Percentiles rank a stretch among this genome's conserved stretches.
Conservation (phyloP, 2,113 vertebrate genomes). For the Cyanoderma ruficeps region DNA sequence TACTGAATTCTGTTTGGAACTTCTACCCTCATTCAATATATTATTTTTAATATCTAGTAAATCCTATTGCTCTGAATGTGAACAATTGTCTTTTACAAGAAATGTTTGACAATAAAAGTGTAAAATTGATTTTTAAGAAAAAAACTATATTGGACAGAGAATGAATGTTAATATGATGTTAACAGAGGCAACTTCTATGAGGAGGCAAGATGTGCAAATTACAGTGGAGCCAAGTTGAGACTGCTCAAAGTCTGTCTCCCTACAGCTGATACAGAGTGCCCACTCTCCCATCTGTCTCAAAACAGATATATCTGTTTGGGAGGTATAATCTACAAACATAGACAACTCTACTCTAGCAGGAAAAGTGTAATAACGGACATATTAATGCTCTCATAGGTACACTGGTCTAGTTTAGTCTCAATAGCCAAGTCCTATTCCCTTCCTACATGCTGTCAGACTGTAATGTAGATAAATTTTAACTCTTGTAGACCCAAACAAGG, state of each 20-base stretch:
- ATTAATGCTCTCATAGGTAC: slow-evolving; percentile 21
- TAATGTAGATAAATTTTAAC: not conserved
- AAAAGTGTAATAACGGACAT: not conserved
- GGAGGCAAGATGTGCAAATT: slow-evolving; percentile 19
- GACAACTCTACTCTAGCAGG: not conserved
- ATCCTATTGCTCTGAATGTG: not conserved
- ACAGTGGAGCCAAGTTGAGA: slow-evolving; percentile 7
- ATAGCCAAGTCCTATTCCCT: not conserved
- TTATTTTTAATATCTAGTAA: not conserved
- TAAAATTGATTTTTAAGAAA: not conserved
- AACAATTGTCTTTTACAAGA: not conserved
- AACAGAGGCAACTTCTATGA: slow-evolving; percentile 4
- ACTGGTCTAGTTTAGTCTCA: not conserved
- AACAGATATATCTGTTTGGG: not conserved
- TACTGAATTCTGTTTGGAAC: not conserved
- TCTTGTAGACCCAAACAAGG: not conserved
- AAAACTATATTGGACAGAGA: not conserved
- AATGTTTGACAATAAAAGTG: not conserved
- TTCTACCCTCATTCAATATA: not conserved
- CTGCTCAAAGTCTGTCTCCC: slow-evolving; percentile 17
- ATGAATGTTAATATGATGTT: not conserved
- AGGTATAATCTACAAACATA: not conserved
- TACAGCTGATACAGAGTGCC: slow-evolving; percentile 38
- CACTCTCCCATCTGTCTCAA: slow-evolving; percentile 62
- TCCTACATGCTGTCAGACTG: not conserved